These are phyloP conservation scores for Panopea generosa DNA, from an alignment of 2,888 invertebrate species.

Conservation along the genomic window DNA sequence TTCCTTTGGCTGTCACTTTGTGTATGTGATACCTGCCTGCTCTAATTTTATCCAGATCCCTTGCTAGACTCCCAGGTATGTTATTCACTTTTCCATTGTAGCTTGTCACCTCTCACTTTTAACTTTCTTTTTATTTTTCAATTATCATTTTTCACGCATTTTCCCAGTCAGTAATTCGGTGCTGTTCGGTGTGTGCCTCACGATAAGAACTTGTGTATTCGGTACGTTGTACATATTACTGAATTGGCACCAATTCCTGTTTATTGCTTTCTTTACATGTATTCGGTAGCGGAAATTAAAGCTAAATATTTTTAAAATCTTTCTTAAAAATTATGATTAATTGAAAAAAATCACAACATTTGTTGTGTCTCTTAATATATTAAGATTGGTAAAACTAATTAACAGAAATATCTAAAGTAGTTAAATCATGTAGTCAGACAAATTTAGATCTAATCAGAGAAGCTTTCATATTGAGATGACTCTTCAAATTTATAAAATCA, in stretches of 20 bases:
- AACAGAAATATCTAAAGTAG: no score
- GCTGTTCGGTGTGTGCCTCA: constrained; percentile 3
- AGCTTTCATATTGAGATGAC: no score
- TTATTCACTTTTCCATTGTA: constrained; percentile 74
- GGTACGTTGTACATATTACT: constrained; percentile 22
- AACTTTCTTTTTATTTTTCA: constrained; percentile 65
- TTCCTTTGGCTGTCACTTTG: constrained; percentile 71
- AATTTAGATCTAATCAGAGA: no score
- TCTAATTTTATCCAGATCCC: constrained; percentile 75
- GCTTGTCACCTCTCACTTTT: constrained; percentile 70
- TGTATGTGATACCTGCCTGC: constrained; percentile 72
- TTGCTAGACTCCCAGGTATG: constrained; percentile 79
- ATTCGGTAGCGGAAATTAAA: no score
- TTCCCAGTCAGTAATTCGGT: constrained; percentile 33
- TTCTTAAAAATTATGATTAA: no score
- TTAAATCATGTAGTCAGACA: no score
- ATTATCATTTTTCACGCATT: constrained; percentile 37
- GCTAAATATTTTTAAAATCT: no score
- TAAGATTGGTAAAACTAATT: no score
- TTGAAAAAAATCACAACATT: no score
- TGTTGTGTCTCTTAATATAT: no score
- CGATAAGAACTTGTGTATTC: neutral
- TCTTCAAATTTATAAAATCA: no score
- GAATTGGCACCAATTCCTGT: constrained; percentile 30
- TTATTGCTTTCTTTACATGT: constrained; percentile 27